Base-by-base conservation (phyloP, 35 echinoderm and acorn worm species). In the Stichopus chloronotus region DNA sequence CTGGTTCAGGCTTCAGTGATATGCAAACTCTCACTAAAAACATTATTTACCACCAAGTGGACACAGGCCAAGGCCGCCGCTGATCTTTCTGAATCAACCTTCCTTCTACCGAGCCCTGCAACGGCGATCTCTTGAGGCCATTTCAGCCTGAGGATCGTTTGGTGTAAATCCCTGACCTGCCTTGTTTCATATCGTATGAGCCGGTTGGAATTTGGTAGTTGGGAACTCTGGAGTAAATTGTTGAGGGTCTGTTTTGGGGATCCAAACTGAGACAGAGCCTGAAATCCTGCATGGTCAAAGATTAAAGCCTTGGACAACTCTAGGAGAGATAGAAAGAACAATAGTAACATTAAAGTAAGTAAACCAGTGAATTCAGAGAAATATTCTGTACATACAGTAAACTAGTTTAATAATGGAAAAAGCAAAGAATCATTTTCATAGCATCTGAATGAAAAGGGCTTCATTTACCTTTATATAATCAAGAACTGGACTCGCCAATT, bases 31-130 rank as follows among this genome's bases (percentile, higher is more conserved):
- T 43, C 30, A 43, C 30, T 43, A 43, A 43, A 43, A 43, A 43
- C 30, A 43, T 43, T 43, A 43, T 43, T 43, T 87, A 97, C 96
- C 91, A 93, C 91, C 14, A 97, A 71, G 59, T 92, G 94, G 7
- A 91, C 69, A 87, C 96, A 97, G 5, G 94, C 96, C 59, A 91
- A 79, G 21, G 96, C 96, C 25, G 96, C 94, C 16, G 96, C 96
- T 87, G 95, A 85, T 86, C 79, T 95, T 56, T 97, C 96, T 25
- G 96, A 94, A 56, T 93, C 91, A 20, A 7, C 60, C 59, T 94
- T 94, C 81, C 81, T 93, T 9, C 91, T 92, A 17, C 94, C 96
- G 13, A 78, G 72, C 8, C 94, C 94, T 16, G 93, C 78, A 24
- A 97, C 63, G 11, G 63, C 78, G 63, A 97, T 90, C 79, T 95